These are phyloP conservation scores for Cyprinodon brontotheroides DNA, from an alignment of 2,113 vertebrate species.

Conservation along the genomic window DNA sequence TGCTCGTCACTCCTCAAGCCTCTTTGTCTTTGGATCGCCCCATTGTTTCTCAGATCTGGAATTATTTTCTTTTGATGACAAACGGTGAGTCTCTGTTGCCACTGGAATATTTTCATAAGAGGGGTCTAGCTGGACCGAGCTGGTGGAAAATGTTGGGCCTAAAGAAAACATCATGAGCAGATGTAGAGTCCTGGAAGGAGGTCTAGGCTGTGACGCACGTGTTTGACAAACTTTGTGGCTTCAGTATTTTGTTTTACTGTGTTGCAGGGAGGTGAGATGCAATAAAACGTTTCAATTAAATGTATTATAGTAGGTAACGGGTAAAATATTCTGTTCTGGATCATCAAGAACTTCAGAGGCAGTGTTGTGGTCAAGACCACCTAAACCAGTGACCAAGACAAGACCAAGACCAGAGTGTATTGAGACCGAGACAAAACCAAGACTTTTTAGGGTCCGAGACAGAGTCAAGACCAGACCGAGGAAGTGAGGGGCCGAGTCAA, in stretches of 20 bases:
- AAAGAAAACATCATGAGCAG: slow-evolving; percentile 20
- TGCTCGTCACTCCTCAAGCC: slow-evolving; percentile 54
- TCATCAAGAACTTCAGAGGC: too few species aligned
- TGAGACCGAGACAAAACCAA: too few species aligned
- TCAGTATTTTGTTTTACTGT: not conserved
- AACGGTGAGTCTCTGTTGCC: slow-evolving; percentile 20
- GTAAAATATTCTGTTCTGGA: too few species aligned
- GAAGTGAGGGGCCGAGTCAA: too few species aligned
- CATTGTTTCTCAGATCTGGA: slow-evolving; percentile 46
- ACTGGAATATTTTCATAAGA: slow-evolving; percentile 50
- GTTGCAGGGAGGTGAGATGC: not conserved
- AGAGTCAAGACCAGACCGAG: too few species aligned
- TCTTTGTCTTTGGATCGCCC: slow-evolving; percentile 39
- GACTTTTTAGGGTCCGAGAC: too few species aligned
- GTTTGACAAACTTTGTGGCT: not conserved
- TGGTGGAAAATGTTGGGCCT: slow-evolving; percentile 37
- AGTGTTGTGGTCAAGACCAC: too few species aligned
- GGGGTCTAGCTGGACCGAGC: slow-evolving; percentile 8
- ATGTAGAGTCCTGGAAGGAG: not conserved
- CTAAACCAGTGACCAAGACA: too few species aligned
- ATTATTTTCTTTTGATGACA: slow-evolving; percentile 52
- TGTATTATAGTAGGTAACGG: not conserved
- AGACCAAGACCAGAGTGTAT: too few species aligned
- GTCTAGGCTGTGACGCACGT: not conserved
- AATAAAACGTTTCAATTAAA: not conserved